A percentile compares a stretch with the other conserved stretches of the same genome.
Conservation (phyloP, 1,140 invertebrate genomes). For the Atta texana region DNA sequence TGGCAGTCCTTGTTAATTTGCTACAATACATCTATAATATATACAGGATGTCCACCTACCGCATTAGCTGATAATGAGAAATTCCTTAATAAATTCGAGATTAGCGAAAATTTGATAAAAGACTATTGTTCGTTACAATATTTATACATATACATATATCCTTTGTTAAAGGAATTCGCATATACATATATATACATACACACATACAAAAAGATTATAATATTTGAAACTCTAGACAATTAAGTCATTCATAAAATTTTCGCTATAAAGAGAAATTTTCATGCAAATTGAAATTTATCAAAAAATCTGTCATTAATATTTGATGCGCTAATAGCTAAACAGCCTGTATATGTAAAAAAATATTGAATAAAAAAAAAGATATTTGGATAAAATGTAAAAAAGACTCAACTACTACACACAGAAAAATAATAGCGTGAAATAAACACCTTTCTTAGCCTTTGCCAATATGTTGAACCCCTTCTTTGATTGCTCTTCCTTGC, state of each 20-base stretch:
- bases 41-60: conserved; percentile 52
- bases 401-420: conserved; percentile 60
- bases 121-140: not conserved
- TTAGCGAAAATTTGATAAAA: conserved; percentile 48
- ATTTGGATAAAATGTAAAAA: conserved; percentile 42
- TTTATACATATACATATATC: conserved; percentile 3
- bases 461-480: conserved; percentile 85
- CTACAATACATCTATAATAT: conserved; percentile 46
- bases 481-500: conserved; percentile 84
- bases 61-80: conserved; percentile 58
- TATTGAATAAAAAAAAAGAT: conserved; percentile 44
- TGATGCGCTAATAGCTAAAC: conserved; percentile 54
- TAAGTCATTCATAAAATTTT: conserved; percentile 36
- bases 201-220: not conserved
- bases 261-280: conserved; percentile 35
- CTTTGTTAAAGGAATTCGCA: not conserved
- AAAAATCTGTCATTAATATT: conserved; percentile 52
- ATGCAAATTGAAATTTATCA: conserved; percentile 46
- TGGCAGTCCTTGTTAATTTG: conserved; percentile 67
- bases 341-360: conserved; percentile 48
- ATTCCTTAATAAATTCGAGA: conserved; percentile 48
- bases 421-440: conserved; percentile 64
- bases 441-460: conserved; percentile 85
- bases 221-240: conserved; percentile 9
- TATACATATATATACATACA: not conserved